Evolutionary conservation across 1,140 invertebrate genomes (phyloP).

Genomic region (Brachionus angularis): DNA sequence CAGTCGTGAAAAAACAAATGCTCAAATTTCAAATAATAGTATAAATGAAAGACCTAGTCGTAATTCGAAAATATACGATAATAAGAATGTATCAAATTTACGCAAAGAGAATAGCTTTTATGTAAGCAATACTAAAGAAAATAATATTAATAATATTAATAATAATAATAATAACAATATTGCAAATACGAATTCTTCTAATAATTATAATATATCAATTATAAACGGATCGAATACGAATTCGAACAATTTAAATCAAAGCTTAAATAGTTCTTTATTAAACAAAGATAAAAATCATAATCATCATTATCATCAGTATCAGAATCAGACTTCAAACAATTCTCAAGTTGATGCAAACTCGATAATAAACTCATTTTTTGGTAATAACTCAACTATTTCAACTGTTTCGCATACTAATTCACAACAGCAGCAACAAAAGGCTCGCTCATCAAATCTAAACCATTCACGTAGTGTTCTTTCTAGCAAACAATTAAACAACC

Average conservation of each 20-base stretch:
- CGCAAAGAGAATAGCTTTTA: constrained; percentile 36
- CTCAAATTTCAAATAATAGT: constrained; percentile 28
- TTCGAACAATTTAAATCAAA: too few relatives aligned
- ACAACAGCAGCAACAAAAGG: constrained; percentile 11
- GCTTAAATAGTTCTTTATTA: too few relatives aligned
- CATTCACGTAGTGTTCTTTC: constrained; percentile 42
- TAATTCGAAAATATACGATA: constrained; percentile 1
- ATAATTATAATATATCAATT: too few relatives aligned
- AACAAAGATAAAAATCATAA: neutral
- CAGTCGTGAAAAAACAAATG: constrained; percentile 25
- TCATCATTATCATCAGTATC: constrained; percentile 1
- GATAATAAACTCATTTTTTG: constrained; percentile 42
- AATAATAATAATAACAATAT: too few relatives aligned
- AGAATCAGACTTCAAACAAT: neutral
- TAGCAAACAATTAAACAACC: constrained; percentile 21
- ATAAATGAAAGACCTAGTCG: constrained; percentile 19
- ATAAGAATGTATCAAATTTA: constrained; percentile 12
- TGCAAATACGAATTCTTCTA: too few relatives aligned
- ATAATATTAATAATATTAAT: constrained; percentile 15
- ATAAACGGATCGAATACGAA: too few relatives aligned
- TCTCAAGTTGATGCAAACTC: constrained; percentile 35
- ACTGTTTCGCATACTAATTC: constrained; percentile 4
- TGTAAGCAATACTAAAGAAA: constrained; percentile 20
- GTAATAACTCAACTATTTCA: constrained; percentile 38
- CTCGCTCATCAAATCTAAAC: constrained; percentile 32